Base-by-base conservation (phyloP, 2,797 vertebrate species). In the Diplodus sargus region DNA sequence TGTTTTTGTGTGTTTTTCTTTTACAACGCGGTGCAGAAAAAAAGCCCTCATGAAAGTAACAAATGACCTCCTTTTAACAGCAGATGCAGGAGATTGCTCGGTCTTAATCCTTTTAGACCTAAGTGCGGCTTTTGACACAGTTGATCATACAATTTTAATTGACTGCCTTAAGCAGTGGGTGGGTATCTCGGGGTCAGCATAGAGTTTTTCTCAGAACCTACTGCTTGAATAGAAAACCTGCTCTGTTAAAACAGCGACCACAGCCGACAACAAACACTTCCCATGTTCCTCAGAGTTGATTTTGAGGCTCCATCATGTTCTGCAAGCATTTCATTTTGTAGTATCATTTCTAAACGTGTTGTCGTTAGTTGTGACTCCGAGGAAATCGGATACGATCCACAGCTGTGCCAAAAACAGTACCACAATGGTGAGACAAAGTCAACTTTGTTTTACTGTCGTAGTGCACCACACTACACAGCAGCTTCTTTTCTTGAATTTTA, bases 61-160 rank as follows among this genome's bases (percentile, higher is more conserved):
- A 68, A 79, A 85, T 54, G 28, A 39, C 76, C 60, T 69, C 62
- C 70, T 82, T 84, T 78, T 28, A 25, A 34, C 70, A 76, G 83
- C 70, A 80, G 79, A 84, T 84, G 77, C 78, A 64, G 70, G 51
- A 56, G 79, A 73, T 71, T 74, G 73, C 81, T 80, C 17, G 1
- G 59, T 74, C 73, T 76, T 79, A 64, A 78, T 88, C 72, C 85
- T 87, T 83, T 85, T 65, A 84, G 84, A 83, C 76, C 80, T 64
- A 78, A 87, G 77, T 85, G 85, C 69, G 47, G 56, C 47, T 67
- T 86, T 87, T 88, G 78, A 89, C 89, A 91, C 85, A 86, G 79
- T 74, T 73, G 78, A 86, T 88, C 87, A 90, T 90, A 76, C 84
- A 90, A 77, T 80, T 91, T 90, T 90, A 88, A 92, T 88, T 82